Evolutionary conservation across 92 coral and sea anemone species (phyloP), one percentile per base, ranked within the genome.

Genomic region (Pocillopora grandis): DNA sequence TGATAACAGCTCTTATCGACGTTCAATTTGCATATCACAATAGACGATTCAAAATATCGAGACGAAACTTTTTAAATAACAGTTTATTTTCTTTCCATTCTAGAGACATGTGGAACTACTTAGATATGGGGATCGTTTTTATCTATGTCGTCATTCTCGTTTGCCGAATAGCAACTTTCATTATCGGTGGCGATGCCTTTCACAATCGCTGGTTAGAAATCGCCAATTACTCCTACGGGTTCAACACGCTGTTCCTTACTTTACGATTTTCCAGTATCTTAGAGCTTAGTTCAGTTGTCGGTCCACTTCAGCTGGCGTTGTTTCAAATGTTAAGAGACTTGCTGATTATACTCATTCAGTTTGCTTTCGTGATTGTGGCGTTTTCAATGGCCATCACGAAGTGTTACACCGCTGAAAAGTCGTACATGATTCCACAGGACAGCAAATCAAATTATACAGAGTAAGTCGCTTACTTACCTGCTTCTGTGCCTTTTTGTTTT

Each of bases 261-360:
- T 19, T 77, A 10, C 35, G 82, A 21, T 37, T 77, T 23, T 59
- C 71, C 35, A 77, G 82, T 18, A 2, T 77, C n/a, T 17, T 77
- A 70, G 71, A 77, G 37, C 21, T 60, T 4, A 77, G 52, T 35
- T 11, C 21, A 77, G 21, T 42, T 18, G 12, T 65, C 10, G 82
- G 82, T 31, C 82, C 82, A 8, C 72, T 77, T 9, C 82, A 77
- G 49, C 71, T 77, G 66, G 82, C 82, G 18, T 65, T 76, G 35
- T 55, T 76, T 21, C 19, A n/a, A 33, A 76, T 76, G 81, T 14
- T 55, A 10, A 21, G 55, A 9, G 82, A 77, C 49, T 42, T 77
- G 13, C 4, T 21, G 82, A 31, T 77, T 3, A 61, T 77, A 18
- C 37, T 77, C 6, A 70, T 77, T 33, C 82, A 77, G 72, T 77